Conservation (phyloP, 92 coral and sea anemone species). For the Umimayanthus kanabou region DNA sequence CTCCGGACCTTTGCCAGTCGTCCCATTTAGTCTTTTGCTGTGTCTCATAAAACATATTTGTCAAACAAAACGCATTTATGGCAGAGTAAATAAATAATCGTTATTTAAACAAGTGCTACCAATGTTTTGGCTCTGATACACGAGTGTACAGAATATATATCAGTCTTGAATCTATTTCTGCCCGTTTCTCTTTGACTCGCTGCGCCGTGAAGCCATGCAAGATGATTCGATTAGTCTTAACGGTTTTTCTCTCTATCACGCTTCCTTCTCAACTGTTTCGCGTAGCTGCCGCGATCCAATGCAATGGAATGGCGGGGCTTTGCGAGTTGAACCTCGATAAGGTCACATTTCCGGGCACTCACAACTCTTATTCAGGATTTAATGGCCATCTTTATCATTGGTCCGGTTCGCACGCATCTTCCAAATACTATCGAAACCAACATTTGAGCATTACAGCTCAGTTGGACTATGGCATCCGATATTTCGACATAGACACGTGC, state of each 20-base stretch:
- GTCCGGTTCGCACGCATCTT: conserved; percentile 36
- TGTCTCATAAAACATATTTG: too few species aligned
- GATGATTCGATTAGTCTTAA: background rate
- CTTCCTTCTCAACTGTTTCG: background rate
- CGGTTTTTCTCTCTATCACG: background rate
- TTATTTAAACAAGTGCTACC: background rate
- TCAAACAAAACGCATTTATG: background rate
- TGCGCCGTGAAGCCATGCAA: background rate
- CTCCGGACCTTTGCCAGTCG: background rate
- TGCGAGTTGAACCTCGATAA: conserved; percentile 54
- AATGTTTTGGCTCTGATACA: background rate
- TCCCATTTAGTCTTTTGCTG: background rate
- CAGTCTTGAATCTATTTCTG: background rate
- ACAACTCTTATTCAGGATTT: conserved; percentile 70
- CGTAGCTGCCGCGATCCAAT: conserved; percentile 5
- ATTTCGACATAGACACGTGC: conserved; percentile 71
- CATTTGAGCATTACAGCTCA: conserved; percentile 52
- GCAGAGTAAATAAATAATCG: background rate
- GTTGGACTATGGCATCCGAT: conserved; percentile 61
- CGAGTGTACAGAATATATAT: background rate
- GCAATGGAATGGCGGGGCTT: conserved; percentile 60
- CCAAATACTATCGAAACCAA: conserved; percentile 62
- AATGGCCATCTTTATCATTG: conserved; percentile 57
- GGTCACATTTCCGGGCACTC: conserved; percentile 66
- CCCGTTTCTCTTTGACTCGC: background rate